phyloP scores from a whole-genome alignment of 2,888 invertebrate genomes.

The Idaea biselata region DNA sequence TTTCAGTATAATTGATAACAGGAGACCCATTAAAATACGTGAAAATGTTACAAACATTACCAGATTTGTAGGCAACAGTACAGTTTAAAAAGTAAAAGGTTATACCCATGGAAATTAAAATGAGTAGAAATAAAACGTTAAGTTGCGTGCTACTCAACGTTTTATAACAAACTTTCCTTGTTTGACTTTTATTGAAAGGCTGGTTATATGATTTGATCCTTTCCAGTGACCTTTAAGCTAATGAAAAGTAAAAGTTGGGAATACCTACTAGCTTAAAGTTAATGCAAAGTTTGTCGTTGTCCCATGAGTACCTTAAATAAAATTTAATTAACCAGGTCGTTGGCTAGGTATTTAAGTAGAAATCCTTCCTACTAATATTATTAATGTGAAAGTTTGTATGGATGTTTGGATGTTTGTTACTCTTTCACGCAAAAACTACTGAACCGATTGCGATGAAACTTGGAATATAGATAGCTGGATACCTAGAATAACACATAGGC shows the following conservation, averaged over 20 bases:
- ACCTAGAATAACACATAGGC: too few species aligned
- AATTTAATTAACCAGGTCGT: too few species aligned
- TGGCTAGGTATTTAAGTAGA: too few species aligned
- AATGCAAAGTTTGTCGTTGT: neutral
- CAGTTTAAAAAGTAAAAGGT: neutral
- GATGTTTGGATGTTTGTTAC: too few species aligned
- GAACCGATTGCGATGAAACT: too few species aligned
- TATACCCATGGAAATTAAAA: neutral
- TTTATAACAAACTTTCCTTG: neutral
- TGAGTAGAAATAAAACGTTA: too few species aligned
- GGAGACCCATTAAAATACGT: neutral
- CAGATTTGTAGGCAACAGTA: neutral
- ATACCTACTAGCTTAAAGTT: neutral
- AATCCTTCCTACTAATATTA: too few species aligned
- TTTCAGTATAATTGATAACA: neutral
- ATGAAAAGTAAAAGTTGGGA: too few species aligned
- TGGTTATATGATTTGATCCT: neutral
- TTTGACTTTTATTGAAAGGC: neutral
- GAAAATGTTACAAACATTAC: neutral
- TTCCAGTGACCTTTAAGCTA: neutral
- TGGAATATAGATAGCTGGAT: too few species aligned
- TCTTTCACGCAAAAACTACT: too few species aligned
- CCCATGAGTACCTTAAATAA: neutral
- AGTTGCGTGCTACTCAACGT: neutral
- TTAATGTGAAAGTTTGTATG: too few species aligned